A percentile compares a stretch with the other conserved stretches of the same genome.
These are phyloP conservation scores for Odontocerum albicorne DNA, from an alignment of 2,888 invertebrate genomes.

Conservation along the genomic window DNA sequence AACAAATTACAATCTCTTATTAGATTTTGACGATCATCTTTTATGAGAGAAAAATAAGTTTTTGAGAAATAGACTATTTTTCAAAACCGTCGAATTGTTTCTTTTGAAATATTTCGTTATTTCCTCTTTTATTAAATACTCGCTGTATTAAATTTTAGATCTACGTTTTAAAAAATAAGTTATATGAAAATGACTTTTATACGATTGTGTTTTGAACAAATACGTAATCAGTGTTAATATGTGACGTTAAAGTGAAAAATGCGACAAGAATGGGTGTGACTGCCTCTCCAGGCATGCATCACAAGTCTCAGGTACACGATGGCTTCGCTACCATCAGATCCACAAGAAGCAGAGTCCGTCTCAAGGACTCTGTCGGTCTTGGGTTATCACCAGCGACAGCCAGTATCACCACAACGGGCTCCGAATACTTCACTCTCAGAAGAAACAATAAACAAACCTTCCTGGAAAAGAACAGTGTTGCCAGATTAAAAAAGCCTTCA, in stretches of 20 bases:
- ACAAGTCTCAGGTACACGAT: constrained; percentile 70
- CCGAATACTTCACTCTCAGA: constrained; percentile 56
- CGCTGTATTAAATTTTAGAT: too few species aligned
- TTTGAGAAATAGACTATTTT: too few species aligned
- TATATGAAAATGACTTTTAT: too few species aligned
- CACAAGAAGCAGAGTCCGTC: constrained; percentile 56
- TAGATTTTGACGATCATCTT: too few species aligned
- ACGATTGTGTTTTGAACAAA: too few species aligned
- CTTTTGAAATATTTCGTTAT: too few species aligned
- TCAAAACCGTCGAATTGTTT: too few species aligned
- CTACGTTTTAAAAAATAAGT: too few species aligned
- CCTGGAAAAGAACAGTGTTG: constrained; percentile 45
- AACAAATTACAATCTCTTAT: too few species aligned
- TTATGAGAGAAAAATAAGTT: too few species aligned
- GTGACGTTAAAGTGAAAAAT: not conserved
- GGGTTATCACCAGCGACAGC: constrained; percentile 45
- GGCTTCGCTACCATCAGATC: constrained; percentile 86
- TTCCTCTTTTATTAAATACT: too few species aligned
- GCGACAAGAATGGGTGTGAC: constrained; percentile 24
- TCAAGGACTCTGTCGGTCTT: constrained; percentile 54
- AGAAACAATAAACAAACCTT: constrained; percentile 52
- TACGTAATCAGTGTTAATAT: too few species aligned
- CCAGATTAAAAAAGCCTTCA: constrained; percentile 37
- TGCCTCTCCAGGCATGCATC: constrained; percentile 42
- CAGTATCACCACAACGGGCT: constrained; percentile 47